Evolutionary conservation across 2,888 invertebrate genomes (phyloP), one percentile per base, ranked within the genome.

Genomic region (Gordius sp.): DNA sequence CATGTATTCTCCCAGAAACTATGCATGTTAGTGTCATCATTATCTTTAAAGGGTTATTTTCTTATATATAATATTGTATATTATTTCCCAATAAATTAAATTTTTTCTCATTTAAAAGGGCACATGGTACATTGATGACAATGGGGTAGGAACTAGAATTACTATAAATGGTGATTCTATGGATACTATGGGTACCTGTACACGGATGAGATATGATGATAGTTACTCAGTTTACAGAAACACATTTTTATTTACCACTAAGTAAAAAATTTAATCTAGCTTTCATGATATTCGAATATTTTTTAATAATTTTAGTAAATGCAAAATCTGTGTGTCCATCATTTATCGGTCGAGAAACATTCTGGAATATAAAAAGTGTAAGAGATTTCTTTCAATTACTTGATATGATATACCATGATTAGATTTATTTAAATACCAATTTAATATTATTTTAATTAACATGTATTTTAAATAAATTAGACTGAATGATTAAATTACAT

Each of bases 331-430:
- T 47, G 47, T 47, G 8, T 47, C 13, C 4, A 47, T 47, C 20
- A 23, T 47, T 47, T 47, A n/a, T 47, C 8, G 47, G 20, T 18
- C 47, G 4, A 8, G 4, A 47, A 47, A 47, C 20, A 20, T 47
- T 47, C 20, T 47, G 23, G 47, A 47, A 47, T 47, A 47, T 20
- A 47, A 47, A 47, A 47, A 20, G 20, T 47, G 47, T 47, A 47
- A n/a, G 4, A n/a, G 4, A 47, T n/a, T 4, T 47, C 4, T 47
- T 47, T n/a, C 20, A 4, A n/a, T 18, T 47, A n/a, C n/a, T n/a
- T n/a, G n/a, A n/a, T n/a, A n/a, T n/a, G n/a, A n/a, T n/a, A n/a
- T n/a, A n/a, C n/a, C n/a, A n/a, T n/a, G n/a, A n/a, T n/a, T n/a
- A n/a, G n/a, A n/a, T n/a, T n/a, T n/a, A n/a, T n/a, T n/a, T n/a